Conservation (phyloP, 2,113 vertebrate genomes). For the Xenopus borealis region DNA sequence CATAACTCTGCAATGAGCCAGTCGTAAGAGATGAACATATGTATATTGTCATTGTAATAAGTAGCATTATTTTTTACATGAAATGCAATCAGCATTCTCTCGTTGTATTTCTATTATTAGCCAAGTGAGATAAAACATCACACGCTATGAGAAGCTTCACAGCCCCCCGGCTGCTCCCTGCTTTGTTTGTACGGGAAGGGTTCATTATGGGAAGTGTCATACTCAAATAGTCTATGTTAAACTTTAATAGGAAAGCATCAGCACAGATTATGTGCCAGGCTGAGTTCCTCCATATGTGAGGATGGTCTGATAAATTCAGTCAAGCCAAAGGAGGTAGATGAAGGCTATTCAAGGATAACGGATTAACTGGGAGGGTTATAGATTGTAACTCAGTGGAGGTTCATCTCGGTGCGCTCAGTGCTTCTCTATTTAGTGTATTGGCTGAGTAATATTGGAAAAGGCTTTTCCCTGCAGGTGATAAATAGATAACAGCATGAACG, state of each 20-base stretch:
- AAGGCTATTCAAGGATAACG: conserved; percentile 6
- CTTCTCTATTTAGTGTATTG: background rate
- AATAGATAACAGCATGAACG: background rate
- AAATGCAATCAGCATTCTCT: background rate
- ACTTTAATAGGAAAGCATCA: conserved; percentile 50
- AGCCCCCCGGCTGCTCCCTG: conserved; percentile 14
- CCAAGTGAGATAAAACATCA: conserved; percentile 26
- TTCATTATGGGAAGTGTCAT: conserved; percentile 39
- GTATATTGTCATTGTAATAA: too few species aligned
- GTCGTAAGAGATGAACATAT: too few species aligned
- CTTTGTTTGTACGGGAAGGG: conserved; percentile 31
- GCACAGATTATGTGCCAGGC: conserved; percentile 55
- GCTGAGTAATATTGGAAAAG: background rate
- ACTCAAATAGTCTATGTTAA: conserved; percentile 55
- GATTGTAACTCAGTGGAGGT: background rate
- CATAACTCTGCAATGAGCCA: too few species aligned
- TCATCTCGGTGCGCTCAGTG: background rate
- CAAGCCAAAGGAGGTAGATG: background rate
- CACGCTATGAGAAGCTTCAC: conserved; percentile 6
- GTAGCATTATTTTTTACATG: too few species aligned
- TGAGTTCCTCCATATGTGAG: conserved; percentile 50
- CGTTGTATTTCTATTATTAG: background rate
- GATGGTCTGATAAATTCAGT: conserved; percentile 51
- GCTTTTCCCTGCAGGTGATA: background rate
- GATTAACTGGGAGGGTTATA: background rate